phyloP scores from a whole-genome alignment of 2,888 invertebrate genomes.

The Caenorhabditis japonica region DNA sequence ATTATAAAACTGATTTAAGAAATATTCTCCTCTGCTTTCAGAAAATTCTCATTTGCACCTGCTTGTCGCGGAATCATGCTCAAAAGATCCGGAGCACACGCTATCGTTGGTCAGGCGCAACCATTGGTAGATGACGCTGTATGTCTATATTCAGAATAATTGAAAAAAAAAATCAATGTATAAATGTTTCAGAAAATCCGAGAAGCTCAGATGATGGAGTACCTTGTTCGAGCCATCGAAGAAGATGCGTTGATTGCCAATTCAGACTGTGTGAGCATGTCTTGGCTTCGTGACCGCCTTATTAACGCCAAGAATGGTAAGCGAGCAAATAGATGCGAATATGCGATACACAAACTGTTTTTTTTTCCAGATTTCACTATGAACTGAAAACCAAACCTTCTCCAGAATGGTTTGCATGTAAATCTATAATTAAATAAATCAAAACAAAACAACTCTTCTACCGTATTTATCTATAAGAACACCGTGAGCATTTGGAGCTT shows the following conservation, averaged over 20 bases:
- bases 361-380: conserved; percentile 28
- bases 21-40: conserved; percentile 23
- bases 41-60: conserved; percentile 72
- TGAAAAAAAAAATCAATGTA: neutral
- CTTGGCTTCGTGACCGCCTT: conserved; percentile 42
- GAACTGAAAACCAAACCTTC: conserved; percentile 14
- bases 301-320: conserved; percentile 37
- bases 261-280: conserved; percentile 45
- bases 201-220: conserved; percentile 33
- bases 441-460: neutral
- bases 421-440: no score
- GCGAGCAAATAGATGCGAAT: neutral
- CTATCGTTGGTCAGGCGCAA: conserved; percentile 20
- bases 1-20: neutral
- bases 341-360: neutral
- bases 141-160: neutral
- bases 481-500: conserved; percentile 30
- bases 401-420: neutral
- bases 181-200: conserved; percentile 39
- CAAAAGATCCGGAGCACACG: conserved; percentile 58
- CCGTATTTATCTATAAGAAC: conserved; percentile 1
- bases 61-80: conserved; percentile 72
- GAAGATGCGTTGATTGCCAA: conserved; percentile 47
- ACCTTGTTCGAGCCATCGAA: conserved; percentile 36
- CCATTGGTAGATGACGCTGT: conserved; percentile 24